Conservation (phyloP, 2,113 vertebrate genomes). For the Rhinogobius similis region DNA sequence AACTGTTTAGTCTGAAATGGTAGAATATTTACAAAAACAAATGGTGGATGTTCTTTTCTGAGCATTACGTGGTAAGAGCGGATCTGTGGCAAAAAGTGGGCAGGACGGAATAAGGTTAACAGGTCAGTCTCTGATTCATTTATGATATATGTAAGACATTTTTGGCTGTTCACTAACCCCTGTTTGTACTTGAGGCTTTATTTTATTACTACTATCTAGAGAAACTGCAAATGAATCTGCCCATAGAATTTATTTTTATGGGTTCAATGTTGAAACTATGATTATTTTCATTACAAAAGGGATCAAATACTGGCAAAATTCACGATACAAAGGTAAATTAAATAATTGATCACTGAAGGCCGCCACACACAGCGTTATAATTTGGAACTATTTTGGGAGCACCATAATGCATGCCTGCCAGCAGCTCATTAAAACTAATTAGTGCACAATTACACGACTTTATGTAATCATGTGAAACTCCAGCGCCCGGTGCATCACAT, state of each 20-base stretch:
- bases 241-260: not conserved
- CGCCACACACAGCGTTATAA: slow-evolving; percentile 40
- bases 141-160: not conserved
- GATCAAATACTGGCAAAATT: not conserved
- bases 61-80: no score
- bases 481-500: slow-evolving; percentile 30
- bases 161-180: no score
- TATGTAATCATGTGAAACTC: slow-evolving; percentile 53
- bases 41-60: no score
- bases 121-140: no score
- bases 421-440: slow-evolving; percentile 64
- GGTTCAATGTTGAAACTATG: slow-evolving; percentile 12
- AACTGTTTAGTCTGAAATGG: no score
- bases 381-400: slow-evolving; percentile 50
- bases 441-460: slow-evolving; percentile 54
- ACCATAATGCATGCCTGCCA: slow-evolving; percentile 42
- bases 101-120: no score
- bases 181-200: no score
- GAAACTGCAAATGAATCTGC: not conserved
- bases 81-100: no score
- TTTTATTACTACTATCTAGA: no score
- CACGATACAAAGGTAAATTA: not conserved
- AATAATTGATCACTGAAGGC: not conserved
- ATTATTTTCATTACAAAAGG: not conserved
- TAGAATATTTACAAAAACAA: no score